Conservation (phyloP, 2,113 vertebrate species). For the Campylorhamphus procurvoides region DNA sequence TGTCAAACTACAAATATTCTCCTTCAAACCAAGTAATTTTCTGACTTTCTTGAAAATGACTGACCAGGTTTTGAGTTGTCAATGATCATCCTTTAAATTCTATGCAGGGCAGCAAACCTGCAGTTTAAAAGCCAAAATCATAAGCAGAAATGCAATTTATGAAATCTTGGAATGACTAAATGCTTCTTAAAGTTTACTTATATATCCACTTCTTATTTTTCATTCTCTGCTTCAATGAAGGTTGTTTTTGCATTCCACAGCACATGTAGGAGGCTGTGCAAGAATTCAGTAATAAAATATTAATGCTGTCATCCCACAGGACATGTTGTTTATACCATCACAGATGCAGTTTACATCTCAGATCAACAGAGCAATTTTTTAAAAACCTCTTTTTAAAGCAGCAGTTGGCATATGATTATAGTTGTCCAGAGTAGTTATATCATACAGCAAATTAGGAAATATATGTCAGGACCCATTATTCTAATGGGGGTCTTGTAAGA, state of each 20-base stretch:
- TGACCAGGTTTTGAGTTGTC: not conserved
- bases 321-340: constrained; percentile 33
- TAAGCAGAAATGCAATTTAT: not conserved
- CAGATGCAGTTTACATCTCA: constrained; percentile 28
- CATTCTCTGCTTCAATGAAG: not conserved
- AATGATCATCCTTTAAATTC: not conserved
- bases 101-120: not conserved
- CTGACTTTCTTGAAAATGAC: not conserved
- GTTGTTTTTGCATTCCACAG: not conserved
- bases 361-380: constrained; percentile 17
- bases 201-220: not conserved
- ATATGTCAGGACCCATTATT: constrained; percentile 57
- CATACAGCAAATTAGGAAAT: constrained; percentile 61
- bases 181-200: not conserved
- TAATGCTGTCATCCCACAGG: not conserved
- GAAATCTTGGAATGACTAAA: not conserved
- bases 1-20: not conserved
- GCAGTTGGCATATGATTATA: constrained; percentile 34
- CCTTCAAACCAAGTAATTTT: not conserved
- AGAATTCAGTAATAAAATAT: constrained; percentile 34
- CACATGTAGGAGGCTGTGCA: not conserved
- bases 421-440: constrained; percentile 57
- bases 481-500: constrained; percentile 46
- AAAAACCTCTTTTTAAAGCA: constrained; percentile 21
- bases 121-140: not conserved